Conservation (phyloP, 2,888 invertebrate genomes). For the Lepidocyrtinus sp. region DNA sequence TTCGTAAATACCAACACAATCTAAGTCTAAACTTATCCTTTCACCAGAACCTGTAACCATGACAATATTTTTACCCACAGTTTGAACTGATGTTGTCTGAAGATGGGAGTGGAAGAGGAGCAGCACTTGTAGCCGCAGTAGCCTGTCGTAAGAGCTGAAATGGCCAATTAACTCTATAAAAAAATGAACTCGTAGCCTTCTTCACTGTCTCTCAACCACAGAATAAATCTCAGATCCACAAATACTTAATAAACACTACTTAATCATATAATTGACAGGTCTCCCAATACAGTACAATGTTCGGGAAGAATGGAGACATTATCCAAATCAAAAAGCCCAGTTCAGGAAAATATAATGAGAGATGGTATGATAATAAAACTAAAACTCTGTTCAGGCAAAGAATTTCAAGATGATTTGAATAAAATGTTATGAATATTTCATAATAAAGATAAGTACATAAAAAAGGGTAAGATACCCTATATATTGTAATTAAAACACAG, state of each 20-base stretch:
- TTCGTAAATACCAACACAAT: no score
- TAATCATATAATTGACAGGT: slow-evolving; percentile 4
- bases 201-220: slow-evolving; percentile 8
- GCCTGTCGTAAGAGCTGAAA: slow-evolving; percentile 73
- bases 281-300: slow-evolving; percentile 12
- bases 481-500: no score
- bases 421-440: neutral
- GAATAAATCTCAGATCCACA: neutral
- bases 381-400: slow-evolving; percentile 1
- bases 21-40: no score
- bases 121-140: slow-evolving; percentile 96
- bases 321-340: neutral
- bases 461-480: no score
- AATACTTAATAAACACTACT: neutral
- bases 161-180: slow-evolving; percentile 10
- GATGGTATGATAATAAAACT: slow-evolving; percentile 14
- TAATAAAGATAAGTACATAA: neutral
- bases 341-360: neutral
- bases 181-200: slow-evolving; percentile 43
- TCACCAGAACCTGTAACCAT: no score
- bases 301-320: slow-evolving; percentile 16
- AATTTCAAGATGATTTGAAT: no score
- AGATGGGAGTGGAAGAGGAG: slow-evolving; percentile 97
- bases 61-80: slow-evolving; percentile 74
- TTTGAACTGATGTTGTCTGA: slow-evolving; percentile 95